phyloP scores from a whole-genome alignment of 2,888 invertebrate genomes.

The Calameuta pallipes region DNA sequence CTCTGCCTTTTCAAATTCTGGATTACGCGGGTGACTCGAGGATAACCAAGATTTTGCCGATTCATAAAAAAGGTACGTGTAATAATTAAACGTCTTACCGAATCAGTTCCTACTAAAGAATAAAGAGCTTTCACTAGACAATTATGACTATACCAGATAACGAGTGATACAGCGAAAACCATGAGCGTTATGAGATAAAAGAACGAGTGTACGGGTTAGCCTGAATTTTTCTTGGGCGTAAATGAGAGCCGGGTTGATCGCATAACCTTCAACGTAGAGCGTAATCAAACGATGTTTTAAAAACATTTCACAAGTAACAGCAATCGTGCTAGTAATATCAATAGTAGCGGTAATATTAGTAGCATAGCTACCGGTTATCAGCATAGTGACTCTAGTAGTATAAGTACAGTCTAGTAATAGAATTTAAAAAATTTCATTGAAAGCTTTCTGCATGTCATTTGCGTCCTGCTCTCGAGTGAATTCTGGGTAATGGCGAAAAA shows the following conservation, averaged over 20 bases:
- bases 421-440: not conserved
- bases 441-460: not conserved
- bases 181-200: not conserved
- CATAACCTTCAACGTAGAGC: not conserved
- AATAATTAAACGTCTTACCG: not conserved
- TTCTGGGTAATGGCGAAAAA: not conserved
- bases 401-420: not conserved
- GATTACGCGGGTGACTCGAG: constrained; percentile 61
- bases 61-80: constrained; percentile 59
- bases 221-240: not conserved
- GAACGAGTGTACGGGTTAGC: not conserved
- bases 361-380: too few species aligned
- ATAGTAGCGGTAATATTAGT: not conserved
- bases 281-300: not conserved
- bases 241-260: not conserved
- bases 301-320: not conserved
- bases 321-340: not conserved
- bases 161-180: constrained; percentile 10
- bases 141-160: constrained; percentile 24
- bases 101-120: not conserved
- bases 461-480: not conserved
- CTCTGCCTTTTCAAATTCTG: constrained; percentile 51
- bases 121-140: constrained; percentile 6
- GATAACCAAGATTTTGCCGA: constrained; percentile 62
- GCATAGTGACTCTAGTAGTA: not conserved